Base-by-base conservation (phyloP, 2,797 vertebrate genomes). In the Taenioides sp. region DNA sequence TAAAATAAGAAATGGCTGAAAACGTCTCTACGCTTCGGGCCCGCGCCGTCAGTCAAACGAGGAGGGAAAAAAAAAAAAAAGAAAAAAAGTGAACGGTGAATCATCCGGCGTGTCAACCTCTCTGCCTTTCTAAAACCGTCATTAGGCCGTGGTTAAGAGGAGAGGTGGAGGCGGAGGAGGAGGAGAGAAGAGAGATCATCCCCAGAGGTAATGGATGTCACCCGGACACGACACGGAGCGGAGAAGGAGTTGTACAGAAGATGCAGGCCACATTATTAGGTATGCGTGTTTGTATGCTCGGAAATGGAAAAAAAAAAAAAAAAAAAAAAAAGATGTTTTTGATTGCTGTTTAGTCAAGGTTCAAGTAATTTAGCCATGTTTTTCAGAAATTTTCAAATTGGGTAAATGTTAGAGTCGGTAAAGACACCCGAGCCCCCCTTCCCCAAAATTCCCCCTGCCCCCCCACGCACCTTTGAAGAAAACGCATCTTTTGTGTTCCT, bases 1-100 rank as follows among this genome's bases (percentile, higher is more conserved):
- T 92, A 85, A 91, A 91, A 90, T 87, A 90, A 88, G 84, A 86
- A 91, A 91, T 86, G 83, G 85, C 80, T 80, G 86, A 74, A 86
- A 85, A 87, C 82, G 81, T 91, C 89, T 87, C 80, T 90, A 82
- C 89, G 87, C 87, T 88, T 85, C 37, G n/a, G 61, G 61, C 7
- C 34, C 12, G 37, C 34, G 34, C 61, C 37, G 61, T 63, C 61
- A 63, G 43, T 63, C 61, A 63, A 22, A 23, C 34, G 9, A 25
- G 58, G 34, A 9, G 9, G 34, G 9, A 1, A 10, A 37, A 37
- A 37, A 37, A 10, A 10, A 10, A 37, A 34, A 34, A 4, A 34
- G 9, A 61, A 20, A 34, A 31, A 59, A 28, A 16, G 57, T 58
- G 60, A 10, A n/a, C 3, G n/a, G 61, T 63, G 61, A 63, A 63